Percentiles rank a stretch among this genome's conserved stretches.
phyloP scores from a whole-genome alignment of 1,140 invertebrate genomes.

The Habropoda laboriosa region DNA sequence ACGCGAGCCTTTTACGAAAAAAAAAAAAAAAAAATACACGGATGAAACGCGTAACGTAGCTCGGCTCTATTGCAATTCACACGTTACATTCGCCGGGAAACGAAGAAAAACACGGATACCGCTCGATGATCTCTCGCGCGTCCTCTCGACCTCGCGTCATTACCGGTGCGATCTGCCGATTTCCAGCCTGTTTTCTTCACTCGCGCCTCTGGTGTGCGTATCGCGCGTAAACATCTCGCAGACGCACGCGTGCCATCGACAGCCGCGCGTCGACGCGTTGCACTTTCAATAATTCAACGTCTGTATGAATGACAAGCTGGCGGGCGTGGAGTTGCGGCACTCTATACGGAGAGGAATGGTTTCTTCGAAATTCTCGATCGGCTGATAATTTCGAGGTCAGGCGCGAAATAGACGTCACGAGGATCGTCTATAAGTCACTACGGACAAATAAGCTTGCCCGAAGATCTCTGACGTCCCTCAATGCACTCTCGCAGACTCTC shows the following conservation, averaged over 20 bases:
- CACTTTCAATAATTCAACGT: slow-evolving; percentile 29
- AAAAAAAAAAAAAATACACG: too few relatives aligned
- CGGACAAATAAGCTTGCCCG: slow-evolving; percentile 38
- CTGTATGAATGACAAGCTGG: background rate
- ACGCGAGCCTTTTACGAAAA: too few relatives aligned
- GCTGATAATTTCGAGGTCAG: slow-evolving; percentile 8
- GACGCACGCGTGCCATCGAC: slow-evolving; percentile 15
- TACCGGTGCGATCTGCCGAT: background rate
- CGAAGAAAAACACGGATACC: background rate
- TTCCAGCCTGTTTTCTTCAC: slow-evolving; percentile 1
- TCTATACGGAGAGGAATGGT: background rate
- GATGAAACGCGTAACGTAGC: background rate
- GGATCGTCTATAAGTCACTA: slow-evolving; percentile 17
- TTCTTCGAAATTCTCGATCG: slow-evolving; percentile 15
- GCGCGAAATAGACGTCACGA: slow-evolving; percentile 14
- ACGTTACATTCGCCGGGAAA: background rate
- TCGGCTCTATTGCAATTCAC: background rate
- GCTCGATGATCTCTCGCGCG: background rate
- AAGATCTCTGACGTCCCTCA: slow-evolving; percentile 20
- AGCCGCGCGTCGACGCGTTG: slow-evolving; percentile 3
- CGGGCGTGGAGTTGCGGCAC: background rate
- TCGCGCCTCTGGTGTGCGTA: background rate
- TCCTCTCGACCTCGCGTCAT: background rate
- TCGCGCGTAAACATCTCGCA: slow-evolving; percentile 9
- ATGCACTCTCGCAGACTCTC: background rate